phyloP scores from a whole-genome alignment of 1,140 invertebrate genomes.

The Thaumetopoea pityocampa region DNA sequence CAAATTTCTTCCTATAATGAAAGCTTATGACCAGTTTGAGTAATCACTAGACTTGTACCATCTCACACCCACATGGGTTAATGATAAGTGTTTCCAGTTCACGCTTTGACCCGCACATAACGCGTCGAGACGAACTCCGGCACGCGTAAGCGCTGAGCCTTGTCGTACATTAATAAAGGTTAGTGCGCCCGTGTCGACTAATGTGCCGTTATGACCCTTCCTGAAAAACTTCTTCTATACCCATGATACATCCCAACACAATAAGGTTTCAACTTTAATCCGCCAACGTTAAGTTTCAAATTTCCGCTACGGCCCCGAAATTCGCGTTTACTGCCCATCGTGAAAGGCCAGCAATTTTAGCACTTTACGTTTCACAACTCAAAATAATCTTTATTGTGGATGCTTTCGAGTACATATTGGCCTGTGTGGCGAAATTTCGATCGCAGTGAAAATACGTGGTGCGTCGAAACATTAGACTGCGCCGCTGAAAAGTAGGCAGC shows the following conservation, averaged over 20 bases:
- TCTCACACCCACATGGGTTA: no score
- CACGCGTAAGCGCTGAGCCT: constrained; percentile 42
- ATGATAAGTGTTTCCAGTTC: constrained; percentile 30
- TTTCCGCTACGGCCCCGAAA: constrained; percentile 16
- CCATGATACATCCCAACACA: constrained; percentile 27
- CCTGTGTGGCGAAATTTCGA: constrained; percentile 28
- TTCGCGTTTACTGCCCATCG: constrained; percentile 37
- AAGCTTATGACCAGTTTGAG: no score
- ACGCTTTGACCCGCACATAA: constrained; percentile 40
- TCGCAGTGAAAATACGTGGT: constrained; percentile 31
- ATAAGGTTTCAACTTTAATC: constrained; percentile 26
- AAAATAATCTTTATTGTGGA: constrained; percentile 32
- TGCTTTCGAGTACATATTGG: constrained; percentile 16
- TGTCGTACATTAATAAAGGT: constrained; percentile 68
- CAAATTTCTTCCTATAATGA: no score
- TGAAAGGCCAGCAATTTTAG: constrained; percentile 39
- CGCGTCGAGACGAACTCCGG: constrained; percentile 30
- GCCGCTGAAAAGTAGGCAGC: constrained; percentile 28
- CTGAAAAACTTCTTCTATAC: constrained; percentile 61
- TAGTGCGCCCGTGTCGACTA: constrained; percentile 58
- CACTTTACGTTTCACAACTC: constrained; percentile 10
- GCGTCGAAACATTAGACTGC: constrained; percentile 26
- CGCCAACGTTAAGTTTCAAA: constrained; percentile 24
- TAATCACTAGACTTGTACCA: no score
- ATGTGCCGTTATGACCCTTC: constrained; percentile 65